Evolutionary conservation across 2,113 vertebrate genomes (phyloP).

Genomic region (Triplophysa rosa): DNA sequence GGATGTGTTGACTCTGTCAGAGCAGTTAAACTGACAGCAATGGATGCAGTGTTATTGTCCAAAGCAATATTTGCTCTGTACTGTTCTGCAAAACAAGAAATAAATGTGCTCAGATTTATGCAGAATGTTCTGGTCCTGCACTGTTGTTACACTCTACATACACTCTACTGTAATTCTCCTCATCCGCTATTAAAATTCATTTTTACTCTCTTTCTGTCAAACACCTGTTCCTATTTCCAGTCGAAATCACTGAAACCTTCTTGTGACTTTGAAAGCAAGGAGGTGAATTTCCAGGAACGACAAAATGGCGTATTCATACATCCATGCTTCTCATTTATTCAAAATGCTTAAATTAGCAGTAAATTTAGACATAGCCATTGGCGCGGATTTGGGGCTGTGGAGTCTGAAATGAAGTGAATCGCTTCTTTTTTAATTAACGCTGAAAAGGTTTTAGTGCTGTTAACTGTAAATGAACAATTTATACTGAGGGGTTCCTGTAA

Average conservation of each 20-base stretch:
- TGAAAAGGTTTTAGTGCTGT: too few relatives aligned
- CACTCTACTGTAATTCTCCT: background rate
- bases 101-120: background rate
- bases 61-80: background rate
- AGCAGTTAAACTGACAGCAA: background rate
- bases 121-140: background rate
- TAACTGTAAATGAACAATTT: too few relatives aligned
- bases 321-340: constrained; percentile 48
- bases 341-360: constrained; percentile 52
- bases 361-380: constrained; percentile 10
- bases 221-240: constrained; percentile 63
- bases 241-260: constrained; percentile 55
- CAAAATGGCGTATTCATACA: constrained; percentile 69
- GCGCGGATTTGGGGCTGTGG: background rate
- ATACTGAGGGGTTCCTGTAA: too few relatives aligned
- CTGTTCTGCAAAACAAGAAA: background rate
- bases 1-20: background rate
- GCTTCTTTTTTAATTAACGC: background rate
- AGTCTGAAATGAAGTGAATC: background rate
- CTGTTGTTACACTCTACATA: constrained; percentile 19
- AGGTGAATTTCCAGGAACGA: constrained; percentile 60
- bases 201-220: constrained; percentile 59
- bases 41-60: background rate
- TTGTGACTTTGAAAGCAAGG: constrained; percentile 48
- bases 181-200: constrained; percentile 21